Percentiles rank a stretch among this genome's conserved stretches.
phyloP scores from a whole-genome alignment of 2,888 invertebrate genomes.

The Crocallis elinguaria region DNA sequence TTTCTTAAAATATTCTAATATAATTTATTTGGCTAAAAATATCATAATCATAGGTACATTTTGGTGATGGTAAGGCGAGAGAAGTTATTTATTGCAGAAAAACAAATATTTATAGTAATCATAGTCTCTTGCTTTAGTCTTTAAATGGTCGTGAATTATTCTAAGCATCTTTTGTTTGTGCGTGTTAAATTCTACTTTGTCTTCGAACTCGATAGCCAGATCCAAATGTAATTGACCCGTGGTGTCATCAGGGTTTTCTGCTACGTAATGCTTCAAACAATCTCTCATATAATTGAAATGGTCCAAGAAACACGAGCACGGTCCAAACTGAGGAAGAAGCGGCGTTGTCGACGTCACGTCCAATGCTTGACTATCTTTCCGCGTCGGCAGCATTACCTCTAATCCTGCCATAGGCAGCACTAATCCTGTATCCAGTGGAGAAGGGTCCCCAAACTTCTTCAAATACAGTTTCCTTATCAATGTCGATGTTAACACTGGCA shows the following conservation, averaged over 20 bases:
- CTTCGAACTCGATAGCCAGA: constrained; percentile 21
- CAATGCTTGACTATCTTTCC: constrained; percentile 11
- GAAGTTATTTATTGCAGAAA: constrained; percentile 11
- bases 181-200: constrained; percentile 17
- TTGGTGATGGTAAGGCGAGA: no score
- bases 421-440: neutral
- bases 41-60: no score
- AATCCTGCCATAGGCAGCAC: neutral
- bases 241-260: constrained; percentile 31
- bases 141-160: constrained; percentile 20
- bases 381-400: neutral
- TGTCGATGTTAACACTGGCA: constrained; percentile 41
- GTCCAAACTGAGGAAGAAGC: constrained; percentile 43
- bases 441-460: constrained; percentile 45
- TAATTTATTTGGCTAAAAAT: neutral
- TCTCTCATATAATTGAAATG: constrained; percentile 53
- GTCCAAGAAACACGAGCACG: constrained; percentile 54
- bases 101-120: constrained; percentile 20
- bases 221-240: constrained; percentile 27
- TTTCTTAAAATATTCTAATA: no score
- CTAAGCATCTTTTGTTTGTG: constrained; percentile 31
- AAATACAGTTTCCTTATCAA: constrained; percentile 63
- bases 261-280: constrained; percentile 13
- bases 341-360: constrained; percentile 40
- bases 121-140: constrained; percentile 7